A percentile compares a stretch with the other conserved stretches of the same genome.
Conservation (phyloP, 2,888 invertebrate genomes). For the Ariolimax columbianus region DNA sequence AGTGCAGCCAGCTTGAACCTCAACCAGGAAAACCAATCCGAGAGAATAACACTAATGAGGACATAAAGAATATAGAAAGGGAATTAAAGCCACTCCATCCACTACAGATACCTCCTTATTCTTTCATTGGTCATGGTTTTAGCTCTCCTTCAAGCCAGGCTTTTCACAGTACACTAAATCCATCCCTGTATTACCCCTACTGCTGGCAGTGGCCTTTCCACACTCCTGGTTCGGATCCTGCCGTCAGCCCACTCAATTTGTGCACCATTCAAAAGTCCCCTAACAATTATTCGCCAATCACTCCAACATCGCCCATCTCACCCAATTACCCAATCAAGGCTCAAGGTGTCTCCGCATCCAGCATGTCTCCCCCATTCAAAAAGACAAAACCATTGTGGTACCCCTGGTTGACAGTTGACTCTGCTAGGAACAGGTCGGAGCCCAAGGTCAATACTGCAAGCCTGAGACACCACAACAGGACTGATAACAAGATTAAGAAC, state of each 20-base stretch:
- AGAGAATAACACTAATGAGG: not conserved
- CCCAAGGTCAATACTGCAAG: not conserved
- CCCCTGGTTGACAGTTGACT: constrained; percentile 48
- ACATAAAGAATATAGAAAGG: not conserved
- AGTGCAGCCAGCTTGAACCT: not conserved
- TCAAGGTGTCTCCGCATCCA: not conserved
- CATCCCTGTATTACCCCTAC: constrained; percentile 17
- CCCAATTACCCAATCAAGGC: constrained; percentile 2
- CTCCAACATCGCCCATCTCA: constrained; percentile 48
- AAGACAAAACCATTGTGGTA: constrained; percentile 49
- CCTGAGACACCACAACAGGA: not conserved
- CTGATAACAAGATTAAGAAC: not conserved
- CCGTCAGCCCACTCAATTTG: constrained; percentile 44
- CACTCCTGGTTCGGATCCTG: constrained; percentile 23
- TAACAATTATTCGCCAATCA: constrained; percentile 41
- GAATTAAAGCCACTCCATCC: constrained; percentile 32
- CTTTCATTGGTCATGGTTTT: constrained; percentile 3
- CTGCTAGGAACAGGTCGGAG: not conserved
- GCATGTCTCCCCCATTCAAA: constrained; percentile 36
- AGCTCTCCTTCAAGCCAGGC: not conserved
- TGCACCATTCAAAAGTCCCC: constrained; percentile 30
- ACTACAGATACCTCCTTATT: constrained; percentile 39
- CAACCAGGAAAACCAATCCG: not conserved
- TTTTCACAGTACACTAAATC: not conserved
- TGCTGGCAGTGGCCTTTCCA: constrained; percentile 45